Evolutionary conservation across 2,113 vertebrate species (phyloP).

Genomic region (Capra hircus): DNA sequence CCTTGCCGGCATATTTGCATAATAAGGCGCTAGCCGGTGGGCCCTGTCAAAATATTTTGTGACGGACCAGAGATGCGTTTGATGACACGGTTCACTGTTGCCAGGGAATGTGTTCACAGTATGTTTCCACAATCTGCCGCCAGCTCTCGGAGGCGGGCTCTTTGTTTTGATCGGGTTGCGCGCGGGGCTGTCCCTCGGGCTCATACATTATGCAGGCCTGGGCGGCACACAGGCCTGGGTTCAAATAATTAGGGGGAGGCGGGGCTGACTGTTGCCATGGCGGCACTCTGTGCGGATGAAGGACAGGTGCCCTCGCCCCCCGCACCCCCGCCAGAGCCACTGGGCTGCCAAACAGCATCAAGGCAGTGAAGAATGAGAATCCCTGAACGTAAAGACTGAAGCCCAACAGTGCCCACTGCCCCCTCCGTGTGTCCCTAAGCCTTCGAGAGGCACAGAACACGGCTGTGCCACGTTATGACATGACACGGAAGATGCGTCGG

Average conservation of each 20-base stretch:
- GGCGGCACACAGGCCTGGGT: not conserved
- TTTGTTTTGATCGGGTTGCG: not conserved
- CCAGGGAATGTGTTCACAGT: conserved; percentile 20
- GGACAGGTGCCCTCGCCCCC: not conserved
- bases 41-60: conserved; percentile 51
- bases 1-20: not conserved
- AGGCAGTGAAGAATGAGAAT: rapidly evolving
- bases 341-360: not conserved
- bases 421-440: not conserved
- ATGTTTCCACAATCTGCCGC: conserved; percentile 42
- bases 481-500: rapidly evolving
- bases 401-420: rapidly evolving
- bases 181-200: not conserved
- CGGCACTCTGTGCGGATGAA: not conserved
- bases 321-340: not conserved
- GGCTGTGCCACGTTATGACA: rapidly evolving
- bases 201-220: conserved; percentile 47
- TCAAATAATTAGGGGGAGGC: conserved; percentile 1
- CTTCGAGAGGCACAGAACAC: rapidly evolving
- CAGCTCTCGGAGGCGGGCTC: not conserved
- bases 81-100: not conserved
- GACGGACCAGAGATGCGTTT: not conserved
- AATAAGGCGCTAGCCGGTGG: not conserved
- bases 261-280: conserved; percentile 33
- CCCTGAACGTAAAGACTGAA: rapidly evolving